phyloP scores from a whole-genome alignment of 2,888 invertebrate species.

The Caenorhabditis becei region DNA sequence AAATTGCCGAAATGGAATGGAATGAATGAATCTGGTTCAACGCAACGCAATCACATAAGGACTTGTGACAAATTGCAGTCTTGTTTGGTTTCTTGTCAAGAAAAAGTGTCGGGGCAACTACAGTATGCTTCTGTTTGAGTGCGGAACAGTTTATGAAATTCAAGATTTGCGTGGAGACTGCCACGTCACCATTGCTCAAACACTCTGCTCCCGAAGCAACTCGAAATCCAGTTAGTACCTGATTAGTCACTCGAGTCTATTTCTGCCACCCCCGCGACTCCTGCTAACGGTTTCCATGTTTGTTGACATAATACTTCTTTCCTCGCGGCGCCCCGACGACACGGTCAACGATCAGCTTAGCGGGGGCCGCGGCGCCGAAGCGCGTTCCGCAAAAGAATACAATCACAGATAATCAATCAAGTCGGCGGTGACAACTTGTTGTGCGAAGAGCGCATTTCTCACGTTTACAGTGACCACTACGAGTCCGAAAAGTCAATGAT shows the following conservation, averaged over 20 bases:
- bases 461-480: constrained; percentile 2
- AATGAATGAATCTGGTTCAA: constrained; percentile 30
- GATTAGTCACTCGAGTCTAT: constrained; percentile 53
- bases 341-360: constrained; percentile 59
- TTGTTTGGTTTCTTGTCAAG: neutral
- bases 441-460: constrained; percentile 33
- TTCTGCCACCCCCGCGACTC: constrained; percentile 47
- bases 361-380: constrained; percentile 34
- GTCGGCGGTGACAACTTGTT: constrained; percentile 26
- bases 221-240: constrained; percentile 45
- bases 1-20: constrained; percentile 45
- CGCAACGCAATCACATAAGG: constrained; percentile 1
- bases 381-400: constrained; percentile 55
- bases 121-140: too few relatives aligned
- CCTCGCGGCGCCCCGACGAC: constrained; percentile 26
- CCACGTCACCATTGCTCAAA: constrained; percentile 47
- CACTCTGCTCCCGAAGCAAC: constrained; percentile 14
- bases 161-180: neutral
- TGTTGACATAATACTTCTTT: constrained; percentile 57
- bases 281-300: constrained; percentile 54
- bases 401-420: constrained; percentile 59
- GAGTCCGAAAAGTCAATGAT: too few relatives aligned
- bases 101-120: too few relatives aligned
- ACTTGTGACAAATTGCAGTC: neutral
- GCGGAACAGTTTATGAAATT: too few relatives aligned